Evolutionary conservation across 2,113 vertebrate genomes (phyloP).

Genomic region (Coptodon rendalli): DNA sequence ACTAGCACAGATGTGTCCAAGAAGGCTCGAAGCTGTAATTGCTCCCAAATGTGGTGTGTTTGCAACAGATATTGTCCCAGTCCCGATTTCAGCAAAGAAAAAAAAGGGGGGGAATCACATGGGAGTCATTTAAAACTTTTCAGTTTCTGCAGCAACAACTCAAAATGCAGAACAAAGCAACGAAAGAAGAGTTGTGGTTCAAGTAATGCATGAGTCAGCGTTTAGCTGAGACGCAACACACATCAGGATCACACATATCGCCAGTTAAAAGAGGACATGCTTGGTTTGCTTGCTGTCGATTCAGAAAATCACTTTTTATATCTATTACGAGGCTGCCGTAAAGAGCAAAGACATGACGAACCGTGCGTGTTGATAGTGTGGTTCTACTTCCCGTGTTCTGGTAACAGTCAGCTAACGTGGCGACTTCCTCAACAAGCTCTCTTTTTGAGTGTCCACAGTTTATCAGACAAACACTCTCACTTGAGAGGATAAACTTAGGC

Average conservation of each 20-base stretch:
- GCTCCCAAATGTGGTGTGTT: conserved; percentile 1
- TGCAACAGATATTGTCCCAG: not conserved
- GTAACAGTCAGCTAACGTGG: not conserved
- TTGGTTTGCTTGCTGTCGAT: not conserved
- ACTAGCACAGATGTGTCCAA: not conserved
- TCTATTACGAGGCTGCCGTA: not conserved
- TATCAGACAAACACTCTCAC: conserved; percentile 1
- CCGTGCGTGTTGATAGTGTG: not conserved
- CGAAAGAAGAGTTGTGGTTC: not conserved
- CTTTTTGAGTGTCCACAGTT: not conserved
- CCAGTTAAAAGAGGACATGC: not conserved
- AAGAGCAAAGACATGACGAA: not conserved
- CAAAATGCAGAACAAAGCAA: not conserved
- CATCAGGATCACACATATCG: not conserved
- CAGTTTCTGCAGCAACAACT: not conserved
- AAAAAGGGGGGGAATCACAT: not conserved
- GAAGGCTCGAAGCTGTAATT: not conserved
- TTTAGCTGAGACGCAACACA: not conserved
- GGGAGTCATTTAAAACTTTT: not conserved
- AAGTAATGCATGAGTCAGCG: not conserved
- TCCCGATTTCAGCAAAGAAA: not conserved
- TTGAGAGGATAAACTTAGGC: conserved; percentile 19
- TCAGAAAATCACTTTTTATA: not conserved
- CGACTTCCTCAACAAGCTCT: not conserved
- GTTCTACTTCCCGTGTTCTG: not conserved